phyloP scores from a whole-genome alignment of 2,797 vertebrate species.

The Australoheros facetus region DNA sequence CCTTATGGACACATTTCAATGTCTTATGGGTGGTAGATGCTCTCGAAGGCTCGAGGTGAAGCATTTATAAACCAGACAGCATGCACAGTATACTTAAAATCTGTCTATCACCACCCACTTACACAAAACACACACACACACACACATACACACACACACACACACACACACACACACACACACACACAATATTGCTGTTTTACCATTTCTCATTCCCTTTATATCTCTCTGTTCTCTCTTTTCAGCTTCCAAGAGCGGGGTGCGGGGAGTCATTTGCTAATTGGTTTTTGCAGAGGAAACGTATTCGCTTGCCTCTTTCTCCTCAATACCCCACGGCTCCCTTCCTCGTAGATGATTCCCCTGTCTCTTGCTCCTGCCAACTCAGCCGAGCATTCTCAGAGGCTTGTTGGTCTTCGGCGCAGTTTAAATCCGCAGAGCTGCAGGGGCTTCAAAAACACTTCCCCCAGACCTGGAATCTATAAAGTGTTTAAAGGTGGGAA shows the following conservation, averaged over 20 bases:
- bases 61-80: constrained; percentile 30
- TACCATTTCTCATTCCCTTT: constrained; percentile 59
- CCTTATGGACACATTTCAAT: constrained; percentile 10
- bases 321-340: constrained; percentile 73
- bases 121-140: too few relatives aligned
- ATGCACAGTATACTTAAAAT: constrained; percentile 45
- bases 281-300: constrained; percentile 79
- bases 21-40: constrained; percentile 21
- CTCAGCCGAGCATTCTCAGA: constrained; percentile 70
- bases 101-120: constrained; percentile 63
- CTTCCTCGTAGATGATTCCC: constrained; percentile 77
- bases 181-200: constrained; percentile 34
- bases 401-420: constrained; percentile 70
- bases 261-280: constrained; percentile 80
- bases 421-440: constrained; percentile 64
- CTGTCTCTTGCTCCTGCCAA: constrained; percentile 76
- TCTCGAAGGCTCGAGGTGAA: background rate
- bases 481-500: constrained; percentile 47
- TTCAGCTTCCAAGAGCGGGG: constrained; percentile 65
- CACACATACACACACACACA: background rate
- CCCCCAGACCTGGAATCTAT: constrained; percentile 51
- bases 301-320: constrained; percentile 71
- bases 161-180: background rate
- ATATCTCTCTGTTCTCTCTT: constrained; percentile 59
- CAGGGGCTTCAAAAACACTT: constrained; percentile 59